Percentiles rank a stretch among this genome's conserved stretches.
These are phyloP conservation scores for Bergia sp. DNA, from an alignment of 92 coral and sea anemone genomes.

Conservation along the genomic window DNA sequence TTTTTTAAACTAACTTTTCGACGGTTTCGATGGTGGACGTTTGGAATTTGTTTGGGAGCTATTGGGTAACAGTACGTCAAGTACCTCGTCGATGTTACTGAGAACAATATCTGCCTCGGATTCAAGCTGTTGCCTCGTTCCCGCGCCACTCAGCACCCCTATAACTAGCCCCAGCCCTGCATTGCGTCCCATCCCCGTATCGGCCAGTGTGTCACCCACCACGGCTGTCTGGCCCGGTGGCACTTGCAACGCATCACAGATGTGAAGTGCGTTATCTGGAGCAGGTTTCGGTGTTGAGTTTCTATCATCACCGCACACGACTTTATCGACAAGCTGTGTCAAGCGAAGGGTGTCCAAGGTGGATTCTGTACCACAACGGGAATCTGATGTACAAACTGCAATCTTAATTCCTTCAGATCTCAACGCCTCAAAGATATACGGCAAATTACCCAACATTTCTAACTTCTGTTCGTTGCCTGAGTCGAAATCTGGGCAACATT, in stretches of 20 bases:
- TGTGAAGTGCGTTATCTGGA: slow-evolving; percentile 86
- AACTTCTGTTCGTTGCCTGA: slow-evolving; percentile 73
- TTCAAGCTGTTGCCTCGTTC: slow-evolving; percentile 71
- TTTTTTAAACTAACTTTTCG: background rate
- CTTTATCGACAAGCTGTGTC: slow-evolving; percentile 68
- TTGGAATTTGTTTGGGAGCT: background rate
- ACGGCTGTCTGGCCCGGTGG: slow-evolving; percentile 76
- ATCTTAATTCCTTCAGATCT: slow-evolving; percentile 77
- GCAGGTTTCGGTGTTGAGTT: slow-evolving; percentile 88
- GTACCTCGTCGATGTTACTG: slow-evolving; percentile 80
- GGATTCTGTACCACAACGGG: slow-evolving; percentile 85
- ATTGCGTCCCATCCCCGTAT: slow-evolving; percentile 89
- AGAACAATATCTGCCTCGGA: slow-evolving; percentile 79
- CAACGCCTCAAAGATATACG: slow-evolving; percentile 69
- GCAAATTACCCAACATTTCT: slow-evolving; percentile 74
- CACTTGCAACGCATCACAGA: slow-evolving; percentile 75
- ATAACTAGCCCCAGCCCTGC: slow-evolving; percentile 88
- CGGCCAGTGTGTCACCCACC: slow-evolving; percentile 91
- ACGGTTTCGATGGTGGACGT: background rate
- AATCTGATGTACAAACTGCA: slow-evolving; percentile 93
- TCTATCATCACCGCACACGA: slow-evolving; percentile 90
- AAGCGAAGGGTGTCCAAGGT: slow-evolving; percentile 81
- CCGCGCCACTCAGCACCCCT: slow-evolving; percentile 93
- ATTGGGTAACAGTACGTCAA: slow-evolving; percentile 47
- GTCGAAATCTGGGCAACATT: slow-evolving; percentile 79